Percentiles rank a stretch among this genome's conserved stretches.
These are phyloP conservation scores for Coregonus sp. DNA, from an alignment of 2,797 vertebrate species.

Conservation along the genomic window DNA sequence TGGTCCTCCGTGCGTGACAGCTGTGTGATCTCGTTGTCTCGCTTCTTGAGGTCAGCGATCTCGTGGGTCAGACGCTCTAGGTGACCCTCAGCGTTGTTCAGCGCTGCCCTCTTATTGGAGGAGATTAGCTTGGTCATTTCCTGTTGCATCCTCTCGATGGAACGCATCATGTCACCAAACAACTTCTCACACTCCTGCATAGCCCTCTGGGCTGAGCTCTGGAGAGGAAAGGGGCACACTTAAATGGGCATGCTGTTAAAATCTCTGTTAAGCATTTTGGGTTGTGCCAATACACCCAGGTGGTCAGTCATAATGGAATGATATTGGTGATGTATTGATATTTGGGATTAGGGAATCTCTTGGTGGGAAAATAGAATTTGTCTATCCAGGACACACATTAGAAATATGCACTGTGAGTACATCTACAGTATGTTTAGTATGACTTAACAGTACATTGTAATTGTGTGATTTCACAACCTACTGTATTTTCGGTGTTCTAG, in stretches of 20 bases:
- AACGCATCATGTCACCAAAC: constrained; percentile 78
- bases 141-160: constrained; percentile 83
- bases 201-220: constrained; percentile 78
- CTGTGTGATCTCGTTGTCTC: constrained; percentile 79
- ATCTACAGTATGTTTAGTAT: no score
- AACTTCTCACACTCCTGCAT: constrained; percentile 82
- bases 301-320: no score
- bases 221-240: constrained; percentile 27
- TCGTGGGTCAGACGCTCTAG: constrained; percentile 79
- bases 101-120: constrained; percentile 76
- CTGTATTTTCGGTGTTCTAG: constrained; percentile 21
- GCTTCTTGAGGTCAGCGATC: constrained; percentile 77
- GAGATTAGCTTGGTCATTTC: constrained; percentile 82
- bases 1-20: constrained; percentile 82
- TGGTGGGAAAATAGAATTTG: background rate
- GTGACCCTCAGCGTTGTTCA: constrained; percentile 78
- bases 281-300: background rate
- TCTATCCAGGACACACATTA: background rate
- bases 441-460: no score
- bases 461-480: no score
- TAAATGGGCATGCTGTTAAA: background rate
- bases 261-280: background rate
- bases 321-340: background rate
- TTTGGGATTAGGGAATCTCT: background rate
- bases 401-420: no score